Percentiles rank a stretch among this genome's conserved stretches.
phyloP scores from a whole-genome alignment of 2,113 vertebrate species.

The Siniperca knerii region DNA sequence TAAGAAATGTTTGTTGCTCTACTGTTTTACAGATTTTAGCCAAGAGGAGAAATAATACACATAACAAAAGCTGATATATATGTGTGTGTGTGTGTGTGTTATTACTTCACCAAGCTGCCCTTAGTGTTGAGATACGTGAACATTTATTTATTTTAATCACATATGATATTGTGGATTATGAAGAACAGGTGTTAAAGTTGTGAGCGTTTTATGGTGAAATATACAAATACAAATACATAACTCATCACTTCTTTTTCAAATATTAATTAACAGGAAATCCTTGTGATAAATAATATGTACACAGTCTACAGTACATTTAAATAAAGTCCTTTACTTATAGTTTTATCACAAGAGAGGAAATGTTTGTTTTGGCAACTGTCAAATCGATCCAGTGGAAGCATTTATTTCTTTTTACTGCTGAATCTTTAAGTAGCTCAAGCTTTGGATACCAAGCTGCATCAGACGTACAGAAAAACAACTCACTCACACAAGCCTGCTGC shows the following conservation, averaged over 20 bases:
- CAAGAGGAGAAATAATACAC: not conserved
- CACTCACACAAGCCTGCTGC: not conserved
- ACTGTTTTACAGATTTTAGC: not conserved
- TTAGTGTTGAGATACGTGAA: constrained; percentile 30
- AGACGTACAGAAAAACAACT: constrained; percentile 9
- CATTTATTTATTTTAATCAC: too few species aligned
- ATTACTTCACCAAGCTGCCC: not conserved
- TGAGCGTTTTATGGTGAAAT: constrained; percentile 31
- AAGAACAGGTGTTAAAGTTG: not conserved
- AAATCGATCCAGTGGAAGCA: constrained; percentile 65
- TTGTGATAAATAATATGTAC: constrained; percentile 58
- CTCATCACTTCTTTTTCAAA: not conserved
- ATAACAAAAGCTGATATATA: not conserved
- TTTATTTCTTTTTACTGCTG: constrained; percentile 11
- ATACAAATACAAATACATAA: constrained; percentile 38
- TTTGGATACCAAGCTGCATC: constrained; percentile 64
- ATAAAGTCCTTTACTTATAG: constrained; percentile 6
- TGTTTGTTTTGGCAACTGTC: constrained; percentile 76
- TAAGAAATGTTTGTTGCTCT: not conserved
- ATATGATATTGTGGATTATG: not conserved
- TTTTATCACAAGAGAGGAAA: constrained; percentile 36
- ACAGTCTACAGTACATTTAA: constrained; percentile 35
- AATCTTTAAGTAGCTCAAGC: constrained; percentile 44
- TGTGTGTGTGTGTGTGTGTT: too few species aligned
- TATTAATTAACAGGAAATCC: constrained; percentile 4